Evolutionary conservation across 2,797 vertebrate species (phyloP).

Genomic region (Tenualosa thibaudeaui): DNA sequence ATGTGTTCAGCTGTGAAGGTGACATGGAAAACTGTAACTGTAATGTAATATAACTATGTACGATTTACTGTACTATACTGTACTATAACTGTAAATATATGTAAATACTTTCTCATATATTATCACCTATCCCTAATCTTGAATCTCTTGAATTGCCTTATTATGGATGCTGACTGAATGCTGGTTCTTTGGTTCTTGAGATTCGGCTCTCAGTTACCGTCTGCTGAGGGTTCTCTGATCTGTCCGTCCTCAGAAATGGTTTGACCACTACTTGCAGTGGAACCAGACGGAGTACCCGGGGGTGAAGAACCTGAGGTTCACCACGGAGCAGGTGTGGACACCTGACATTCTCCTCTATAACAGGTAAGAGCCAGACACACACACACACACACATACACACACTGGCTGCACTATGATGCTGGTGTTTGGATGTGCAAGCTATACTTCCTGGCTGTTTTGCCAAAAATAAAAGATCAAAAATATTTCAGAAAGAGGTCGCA

Average conservation of each 20-base stretch:
- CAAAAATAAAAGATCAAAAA: not conserved
- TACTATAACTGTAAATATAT: too few relatives aligned
- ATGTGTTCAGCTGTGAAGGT: too few relatives aligned
- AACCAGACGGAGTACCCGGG: constrained; percentile 81
- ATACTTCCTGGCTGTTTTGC: not conserved
- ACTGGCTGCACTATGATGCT: not conserved
- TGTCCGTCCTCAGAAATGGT: constrained; percentile 71
- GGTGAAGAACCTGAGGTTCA: constrained; percentile 81
- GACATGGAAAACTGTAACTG: too few relatives aligned
- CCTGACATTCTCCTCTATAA: constrained; percentile 83
- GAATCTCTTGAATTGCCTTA: too few relatives aligned
- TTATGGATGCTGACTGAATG: not conserved
- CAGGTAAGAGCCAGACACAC: constrained; percentile 66
- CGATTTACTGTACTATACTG: too few relatives aligned
- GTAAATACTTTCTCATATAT: too few relatives aligned
- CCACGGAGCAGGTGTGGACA: constrained; percentile 81
- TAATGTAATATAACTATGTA: too few relatives aligned
- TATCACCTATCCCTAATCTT: too few relatives aligned
- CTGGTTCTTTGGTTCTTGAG: not conserved
- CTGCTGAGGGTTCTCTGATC: constrained; percentile 24
- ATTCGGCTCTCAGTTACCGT: not conserved
- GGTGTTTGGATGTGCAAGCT: not conserved
- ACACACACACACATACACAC: not conserved
- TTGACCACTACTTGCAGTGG: constrained; percentile 82
- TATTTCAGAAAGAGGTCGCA: not conserved